These are phyloP conservation scores for Lutra lutra DNA, from an alignment of 2,797 vertebrate genomes.

Conservation along the genomic window DNA sequence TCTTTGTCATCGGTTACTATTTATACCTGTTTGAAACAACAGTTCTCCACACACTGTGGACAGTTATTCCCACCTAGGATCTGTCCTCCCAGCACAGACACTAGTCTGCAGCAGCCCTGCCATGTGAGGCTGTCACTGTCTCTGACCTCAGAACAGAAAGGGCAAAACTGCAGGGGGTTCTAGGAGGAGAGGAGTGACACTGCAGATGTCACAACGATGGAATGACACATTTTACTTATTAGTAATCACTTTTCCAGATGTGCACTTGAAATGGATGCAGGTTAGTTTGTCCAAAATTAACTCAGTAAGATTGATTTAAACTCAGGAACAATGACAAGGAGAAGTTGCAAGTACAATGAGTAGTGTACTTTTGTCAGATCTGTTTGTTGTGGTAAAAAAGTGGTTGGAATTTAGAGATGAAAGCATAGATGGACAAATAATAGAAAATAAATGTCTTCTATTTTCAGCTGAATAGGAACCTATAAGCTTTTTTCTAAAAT, in stretches of 20 bases:
- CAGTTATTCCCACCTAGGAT: neutral
- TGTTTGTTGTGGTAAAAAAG: too few species aligned
- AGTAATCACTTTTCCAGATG: neutral
- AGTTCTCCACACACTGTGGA: neutral
- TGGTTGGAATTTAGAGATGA: too few species aligned
- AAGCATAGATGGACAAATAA: too few species aligned
- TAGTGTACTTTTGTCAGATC: too few species aligned
- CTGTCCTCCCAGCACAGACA: neutral
- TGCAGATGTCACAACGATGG: accelerated
- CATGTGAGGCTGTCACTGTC: neutral
- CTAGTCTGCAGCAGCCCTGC: neutral
- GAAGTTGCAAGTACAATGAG: too few species aligned
- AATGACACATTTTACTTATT: neutral
- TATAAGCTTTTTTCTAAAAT: too few species aligned
- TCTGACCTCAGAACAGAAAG: neutral
- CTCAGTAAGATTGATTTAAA: too few species aligned
- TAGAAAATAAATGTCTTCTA: too few species aligned
- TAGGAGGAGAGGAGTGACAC: neutral
- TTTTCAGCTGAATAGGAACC: too few species aligned
- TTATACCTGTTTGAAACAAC: neutral
- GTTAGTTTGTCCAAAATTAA: too few species aligned
- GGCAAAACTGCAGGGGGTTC: neutral
- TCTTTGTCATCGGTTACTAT: neutral
- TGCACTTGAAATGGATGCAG: too few species aligned
- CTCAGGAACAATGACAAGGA: too few species aligned